These are phyloP conservation scores for Oreocharis arfaki DNA, from an alignment of 2,113 vertebrate genomes.

Conservation along the genomic window DNA sequence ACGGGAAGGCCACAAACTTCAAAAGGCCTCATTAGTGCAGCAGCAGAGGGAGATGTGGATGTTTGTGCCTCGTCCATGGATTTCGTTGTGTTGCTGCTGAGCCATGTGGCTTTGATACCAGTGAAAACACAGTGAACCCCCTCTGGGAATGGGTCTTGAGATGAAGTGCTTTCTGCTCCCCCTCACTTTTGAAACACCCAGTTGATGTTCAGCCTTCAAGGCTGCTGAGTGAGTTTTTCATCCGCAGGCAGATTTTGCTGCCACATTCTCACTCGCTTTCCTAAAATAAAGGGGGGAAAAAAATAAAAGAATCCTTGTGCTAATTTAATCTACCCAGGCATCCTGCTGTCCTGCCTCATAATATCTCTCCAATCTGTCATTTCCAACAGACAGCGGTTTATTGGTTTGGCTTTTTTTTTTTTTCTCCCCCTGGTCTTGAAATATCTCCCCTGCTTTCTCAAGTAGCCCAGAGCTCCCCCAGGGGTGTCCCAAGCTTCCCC, in stretches of 20 bases:
- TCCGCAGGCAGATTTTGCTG: slow-evolving; percentile 31
- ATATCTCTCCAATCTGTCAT: slow-evolving; percentile 31
- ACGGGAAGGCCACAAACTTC: not conserved
- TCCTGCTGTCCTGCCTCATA: slow-evolving; percentile 46
- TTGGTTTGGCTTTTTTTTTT: not conserved
- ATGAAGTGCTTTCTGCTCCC: not conserved
- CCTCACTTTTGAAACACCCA: not conserved
- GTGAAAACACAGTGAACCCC: not conserved
- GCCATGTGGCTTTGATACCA: not conserved
- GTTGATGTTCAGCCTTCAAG: not conserved
- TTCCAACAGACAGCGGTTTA: slow-evolving; percentile 37
- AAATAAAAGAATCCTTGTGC: not conserved
- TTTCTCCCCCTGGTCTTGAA: not conserved
- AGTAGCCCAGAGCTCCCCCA: not conserved
- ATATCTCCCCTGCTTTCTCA: not conserved
- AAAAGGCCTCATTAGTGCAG: not conserved
- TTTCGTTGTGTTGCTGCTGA: not conserved
- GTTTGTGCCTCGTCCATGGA: rapidly evolving
- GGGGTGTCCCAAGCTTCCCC: not conserved
- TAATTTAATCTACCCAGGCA: slow-evolving; percentile 51
- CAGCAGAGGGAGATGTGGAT: not conserved
- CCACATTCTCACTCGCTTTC: slow-evolving; percentile 21
- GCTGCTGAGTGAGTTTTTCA: not conserved
- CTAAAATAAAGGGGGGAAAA: slow-evolving; percentile 14
- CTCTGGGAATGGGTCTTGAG: not conserved